Evolutionary conservation across 2,888 invertebrate genomes (phyloP), one percentile per base, ranked within the genome.

Genomic region (Ceramica pisi): DNA sequence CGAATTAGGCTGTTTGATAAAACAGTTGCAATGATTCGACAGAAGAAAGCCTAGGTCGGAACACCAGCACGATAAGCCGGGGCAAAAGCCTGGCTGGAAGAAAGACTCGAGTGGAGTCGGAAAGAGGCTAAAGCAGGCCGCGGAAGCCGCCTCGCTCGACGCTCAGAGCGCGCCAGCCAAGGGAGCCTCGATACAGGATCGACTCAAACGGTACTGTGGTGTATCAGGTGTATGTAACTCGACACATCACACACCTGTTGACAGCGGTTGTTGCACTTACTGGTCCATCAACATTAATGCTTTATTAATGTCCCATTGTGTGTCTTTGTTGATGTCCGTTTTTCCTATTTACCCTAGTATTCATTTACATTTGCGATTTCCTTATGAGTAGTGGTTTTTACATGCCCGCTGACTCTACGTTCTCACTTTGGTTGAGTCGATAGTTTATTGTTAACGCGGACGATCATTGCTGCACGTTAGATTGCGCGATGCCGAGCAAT

Each of bases 31-130:
- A 86, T 90, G 84, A 86, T 91, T 92, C 87, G 85, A 90, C 95
- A 95, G 95, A 95, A 94, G 94, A 94, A 95, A 95, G 90, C 92
- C 94, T 91, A 94, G 92, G 86, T 80, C 88, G 73, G 93, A 94
- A 31, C 89, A 90, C 35, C 92, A 89, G 69, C 90, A 92, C 48
- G 91, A 91, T 72, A 84, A 82, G 62, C 67, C 86, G 4, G 90
- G 88, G 8, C 87, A 72, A 65, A 88, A 87, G 75, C 86, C 88
- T 19, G 86, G 79, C 23, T 94, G 94, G 94, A 95, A 94, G 90
- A 89, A 93, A 85, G 95, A 95, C 67, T 84, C 89, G 12, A 89
- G 90, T 21, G 94, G 93, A 6, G 93, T 92, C 57, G 94, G 94
- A 68, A 94, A 94, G 82, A 82, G 95, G 78, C 87, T 94, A 59